Percentiles rank a stretch among this genome's conserved stretches.
Conservation (phyloP, 1,140 invertebrate genomes). For the Pseudomyrmex sp. region DNA sequence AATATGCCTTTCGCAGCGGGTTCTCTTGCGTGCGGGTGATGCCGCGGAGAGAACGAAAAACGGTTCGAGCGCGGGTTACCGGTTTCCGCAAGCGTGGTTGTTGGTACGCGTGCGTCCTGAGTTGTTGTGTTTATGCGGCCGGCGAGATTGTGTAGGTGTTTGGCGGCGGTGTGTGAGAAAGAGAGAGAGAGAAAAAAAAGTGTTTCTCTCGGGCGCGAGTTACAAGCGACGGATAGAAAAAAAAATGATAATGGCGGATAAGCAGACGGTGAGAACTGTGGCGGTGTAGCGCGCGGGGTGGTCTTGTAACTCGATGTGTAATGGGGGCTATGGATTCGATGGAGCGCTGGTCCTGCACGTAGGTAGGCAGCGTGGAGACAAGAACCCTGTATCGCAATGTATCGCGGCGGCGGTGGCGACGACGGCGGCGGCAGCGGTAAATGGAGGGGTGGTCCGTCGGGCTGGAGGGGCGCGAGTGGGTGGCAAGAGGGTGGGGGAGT, state of each 20-base stretch:
- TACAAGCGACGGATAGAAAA: constrained; percentile 16
- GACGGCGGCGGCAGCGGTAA: constrained; percentile 74
- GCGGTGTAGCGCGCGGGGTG: constrained; percentile 49
- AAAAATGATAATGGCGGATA: constrained; percentile 53
- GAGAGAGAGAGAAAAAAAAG: constrained; percentile 41
- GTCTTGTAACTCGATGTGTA: constrained; percentile 77
- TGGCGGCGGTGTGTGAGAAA: neutral
- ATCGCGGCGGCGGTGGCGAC: constrained; percentile 81
- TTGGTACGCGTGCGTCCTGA: constrained; percentile 70
- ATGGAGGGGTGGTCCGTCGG: constrained; percentile 69
- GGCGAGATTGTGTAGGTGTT: constrained; percentile 43
- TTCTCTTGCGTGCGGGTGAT: neutral
- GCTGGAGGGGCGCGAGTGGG: constrained; percentile 76
- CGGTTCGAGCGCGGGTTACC: constrained; percentile 27
- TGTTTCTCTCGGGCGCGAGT: constrained; percentile 49
- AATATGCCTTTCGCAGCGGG: neutral
- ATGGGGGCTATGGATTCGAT: constrained; percentile 76
- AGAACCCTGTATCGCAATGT: constrained; percentile 84
- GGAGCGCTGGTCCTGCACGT: constrained; percentile 80
- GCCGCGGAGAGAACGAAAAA: constrained; percentile 1
- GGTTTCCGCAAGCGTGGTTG: constrained; percentile 49
- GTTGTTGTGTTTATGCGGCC: constrained; percentile 66
- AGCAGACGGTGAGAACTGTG: constrained; percentile 21
- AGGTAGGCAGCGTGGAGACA: constrained; percentile 81
- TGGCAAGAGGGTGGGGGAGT: constrained; percentile 72